Evolutionary conservation across 2,113 vertebrate species (phyloP).

Genomic region (Rynchops niger): DNA sequence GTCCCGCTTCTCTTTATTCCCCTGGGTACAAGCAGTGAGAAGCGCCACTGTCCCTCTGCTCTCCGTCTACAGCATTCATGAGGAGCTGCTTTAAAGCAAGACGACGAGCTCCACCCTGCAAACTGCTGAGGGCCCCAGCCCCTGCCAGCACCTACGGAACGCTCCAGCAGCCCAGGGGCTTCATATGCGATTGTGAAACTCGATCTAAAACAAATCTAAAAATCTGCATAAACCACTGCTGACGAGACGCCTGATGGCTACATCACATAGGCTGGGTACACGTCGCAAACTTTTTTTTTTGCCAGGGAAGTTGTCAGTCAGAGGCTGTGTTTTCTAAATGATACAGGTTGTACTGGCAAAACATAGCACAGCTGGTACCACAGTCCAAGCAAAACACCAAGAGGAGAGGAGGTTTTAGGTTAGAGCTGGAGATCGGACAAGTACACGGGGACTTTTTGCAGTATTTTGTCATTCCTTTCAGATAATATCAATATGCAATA

Average conservation of each 20-base stretch:
- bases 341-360: background rate
- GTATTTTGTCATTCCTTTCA: background rate
- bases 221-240: background rate
- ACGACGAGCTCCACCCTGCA: background rate
- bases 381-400: background rate
- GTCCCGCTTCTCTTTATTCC: constrained; percentile 21
- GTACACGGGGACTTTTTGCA: background rate
- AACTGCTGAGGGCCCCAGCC: background rate
- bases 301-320: background rate
- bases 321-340: background rate
- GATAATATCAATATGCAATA: background rate
- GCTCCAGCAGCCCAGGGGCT: background rate
- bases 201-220: background rate
- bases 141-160: background rate
- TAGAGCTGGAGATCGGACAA: background rate
- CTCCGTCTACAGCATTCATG: constrained; percentile 15
- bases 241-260: background rate
- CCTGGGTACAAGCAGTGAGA: constrained; percentile 27
- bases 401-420: background rate
- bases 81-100: constrained; percentile 1
- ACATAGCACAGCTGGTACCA: background rate
- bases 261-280: background rate
- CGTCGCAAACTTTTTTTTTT: background rate
- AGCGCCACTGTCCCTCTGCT: constrained; percentile 10
- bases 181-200: background rate